phyloP scores from a whole-genome alignment of 2,113 vertebrate species.

The Dryoscopus gambensis region DNA sequence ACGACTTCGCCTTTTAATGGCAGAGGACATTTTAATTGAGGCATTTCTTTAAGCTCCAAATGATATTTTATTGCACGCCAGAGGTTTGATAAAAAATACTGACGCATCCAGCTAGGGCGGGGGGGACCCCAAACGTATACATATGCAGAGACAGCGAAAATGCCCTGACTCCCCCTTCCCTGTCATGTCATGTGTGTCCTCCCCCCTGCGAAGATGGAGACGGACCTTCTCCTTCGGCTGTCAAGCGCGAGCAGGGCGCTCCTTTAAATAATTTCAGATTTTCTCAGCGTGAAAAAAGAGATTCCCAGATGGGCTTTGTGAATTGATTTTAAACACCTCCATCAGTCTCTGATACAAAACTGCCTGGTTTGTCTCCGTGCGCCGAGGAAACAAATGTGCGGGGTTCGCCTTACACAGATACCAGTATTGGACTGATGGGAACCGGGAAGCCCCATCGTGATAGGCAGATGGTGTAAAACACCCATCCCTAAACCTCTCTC shows the following conservation, averaged over 20 bases:
- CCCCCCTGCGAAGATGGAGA: not conserved
- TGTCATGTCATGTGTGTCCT: not conserved
- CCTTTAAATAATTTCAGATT: not conserved
- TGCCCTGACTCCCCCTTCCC: not conserved
- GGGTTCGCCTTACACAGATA: not conserved
- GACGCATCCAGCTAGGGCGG: not conserved
- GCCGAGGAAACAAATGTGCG: not conserved
- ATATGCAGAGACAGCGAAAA: not conserved
- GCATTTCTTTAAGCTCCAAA: conserved; percentile 44
- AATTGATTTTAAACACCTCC: not conserved
- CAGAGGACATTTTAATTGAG: conserved; percentile 36
- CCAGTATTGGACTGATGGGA: not conserved
- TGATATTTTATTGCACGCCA: conserved; percentile 54
- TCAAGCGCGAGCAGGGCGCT: not conserved
- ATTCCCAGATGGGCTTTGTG: not conserved
- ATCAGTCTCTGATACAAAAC: not conserved
- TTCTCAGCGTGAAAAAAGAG: not conserved
- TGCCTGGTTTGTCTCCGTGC: not conserved
- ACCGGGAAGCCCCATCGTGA: not conserved
- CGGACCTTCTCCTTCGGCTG: not conserved
- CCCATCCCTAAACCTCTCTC: not conserved
- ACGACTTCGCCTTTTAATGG: not conserved
- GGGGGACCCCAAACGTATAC: not conserved
- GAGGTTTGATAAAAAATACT: conserved; percentile 20
- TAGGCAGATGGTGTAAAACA: not conserved